Evolutionary conservation across 1,140 invertebrate species (phyloP).

Genomic region (Bombus difficillimus): DNA sequence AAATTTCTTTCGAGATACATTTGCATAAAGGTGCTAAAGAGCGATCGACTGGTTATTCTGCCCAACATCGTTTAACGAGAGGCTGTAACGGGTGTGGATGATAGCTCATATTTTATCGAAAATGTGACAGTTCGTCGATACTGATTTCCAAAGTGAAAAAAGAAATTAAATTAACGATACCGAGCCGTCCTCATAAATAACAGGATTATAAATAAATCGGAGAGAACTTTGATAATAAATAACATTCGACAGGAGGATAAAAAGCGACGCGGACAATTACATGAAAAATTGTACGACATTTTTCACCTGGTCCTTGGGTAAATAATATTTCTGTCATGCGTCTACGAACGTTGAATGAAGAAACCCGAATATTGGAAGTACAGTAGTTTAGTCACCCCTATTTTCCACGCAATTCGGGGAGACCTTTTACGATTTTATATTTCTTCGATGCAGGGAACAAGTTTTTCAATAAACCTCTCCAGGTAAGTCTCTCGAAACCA

Average conservation of each 20-base stretch:
- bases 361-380: background rate
- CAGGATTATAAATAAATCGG: slow-evolving; percentile 17
- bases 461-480: slow-evolving; percentile 46
- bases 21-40: background rate
- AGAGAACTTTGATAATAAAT: slow-evolving; percentile 25
- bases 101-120: slow-evolving; percentile 37
- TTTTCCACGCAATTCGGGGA: slow-evolving; percentile 13
- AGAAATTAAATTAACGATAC: slow-evolving; percentile 22
- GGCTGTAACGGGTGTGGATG: slow-evolving; percentile 1
- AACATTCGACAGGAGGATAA: background rate
- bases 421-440: slow-evolving; percentile 32
- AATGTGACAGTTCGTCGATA: slow-evolving; percentile 42
- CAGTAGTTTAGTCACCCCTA: background rate
- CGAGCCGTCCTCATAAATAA: slow-evolving; percentile 29
- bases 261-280: slow-evolving; percentile 8
- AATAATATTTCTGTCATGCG: background rate
- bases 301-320: background rate
- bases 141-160: slow-evolving; percentile 20
- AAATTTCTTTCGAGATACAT: background rate
- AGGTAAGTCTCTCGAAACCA: slow-evolving; percentile 48
- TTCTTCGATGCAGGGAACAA: slow-evolving; percentile 3
- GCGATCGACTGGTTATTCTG: background rate
- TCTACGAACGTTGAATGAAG: background rate
- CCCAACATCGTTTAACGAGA: background rate
- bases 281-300: slow-evolving; percentile 8